phyloP scores from a whole-genome alignment of 2,797 vertebrate species.

The Peromyscus eremicus region DNA sequence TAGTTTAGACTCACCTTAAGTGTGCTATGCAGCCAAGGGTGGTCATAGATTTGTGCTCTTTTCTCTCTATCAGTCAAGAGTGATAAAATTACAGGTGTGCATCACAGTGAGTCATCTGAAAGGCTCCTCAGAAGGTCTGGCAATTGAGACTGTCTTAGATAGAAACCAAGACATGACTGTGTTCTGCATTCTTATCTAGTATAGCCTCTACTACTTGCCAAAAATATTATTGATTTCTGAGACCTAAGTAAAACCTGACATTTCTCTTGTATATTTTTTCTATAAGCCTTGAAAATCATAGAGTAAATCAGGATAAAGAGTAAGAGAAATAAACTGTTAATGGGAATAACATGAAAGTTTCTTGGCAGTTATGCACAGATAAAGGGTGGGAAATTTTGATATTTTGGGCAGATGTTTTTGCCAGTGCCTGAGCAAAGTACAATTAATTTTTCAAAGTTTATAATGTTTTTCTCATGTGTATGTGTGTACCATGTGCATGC shows the following conservation, averaged over 20 bases:
- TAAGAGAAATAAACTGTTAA: neutral
- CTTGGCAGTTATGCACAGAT: neutral
- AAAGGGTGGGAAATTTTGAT: neutral
- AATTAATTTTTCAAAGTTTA: neutral
- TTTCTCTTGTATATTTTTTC: neutral
- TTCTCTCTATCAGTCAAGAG: neutral
- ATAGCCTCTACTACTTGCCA: neutral
- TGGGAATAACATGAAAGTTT: neutral
- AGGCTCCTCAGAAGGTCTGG: neutral
- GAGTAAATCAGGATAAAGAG: neutral
- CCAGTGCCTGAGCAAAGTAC: neutral
- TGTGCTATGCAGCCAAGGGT: neutral
- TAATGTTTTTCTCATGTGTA: neutral
- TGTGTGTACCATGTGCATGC: neutral
- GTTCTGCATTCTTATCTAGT: neutral
- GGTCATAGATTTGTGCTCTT: neutral
- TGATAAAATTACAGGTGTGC: neutral
- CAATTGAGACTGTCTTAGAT: neutral
- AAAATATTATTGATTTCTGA: neutral
- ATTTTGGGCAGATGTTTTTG: neutral
- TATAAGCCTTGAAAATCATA: neutral
- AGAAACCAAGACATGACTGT: fast-evolving
- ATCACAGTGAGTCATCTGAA: neutral
- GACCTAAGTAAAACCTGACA: fast-evolving
- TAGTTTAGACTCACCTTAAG: neutral